Conservation (phyloP, 2,113 vertebrate genomes). For the Cyrtonyx montezumae region DNA sequence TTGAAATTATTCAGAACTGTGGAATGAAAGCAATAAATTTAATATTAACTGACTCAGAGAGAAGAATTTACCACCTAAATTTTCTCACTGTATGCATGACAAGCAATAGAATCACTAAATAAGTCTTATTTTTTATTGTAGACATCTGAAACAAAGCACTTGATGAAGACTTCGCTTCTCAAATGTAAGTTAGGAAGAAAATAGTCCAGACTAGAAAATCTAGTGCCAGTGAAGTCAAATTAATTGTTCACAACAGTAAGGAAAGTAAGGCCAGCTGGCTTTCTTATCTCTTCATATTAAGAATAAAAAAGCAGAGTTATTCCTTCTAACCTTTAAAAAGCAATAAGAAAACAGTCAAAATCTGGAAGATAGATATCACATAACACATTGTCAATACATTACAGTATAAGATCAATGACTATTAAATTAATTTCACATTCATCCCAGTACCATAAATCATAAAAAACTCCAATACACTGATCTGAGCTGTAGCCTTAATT, state of each 20-base stretch:
- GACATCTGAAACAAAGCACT: neutral
- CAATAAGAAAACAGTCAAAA: neutral
- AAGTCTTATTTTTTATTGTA: neutral
- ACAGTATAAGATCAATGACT: conserved; percentile 38
- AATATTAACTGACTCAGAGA: neutral
- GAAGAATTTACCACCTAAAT: neutral
- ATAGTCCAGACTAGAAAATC: neutral
- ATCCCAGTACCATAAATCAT: conserved; percentile 35
- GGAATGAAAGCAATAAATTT: neutral
- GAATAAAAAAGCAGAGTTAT: neutral
- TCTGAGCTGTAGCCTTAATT: neutral
- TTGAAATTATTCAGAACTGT: neutral
- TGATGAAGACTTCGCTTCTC: neutral
- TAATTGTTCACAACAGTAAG: neutral
- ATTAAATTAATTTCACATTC: conserved; percentile 50
- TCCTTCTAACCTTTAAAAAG: neutral
- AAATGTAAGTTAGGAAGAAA: neutral
- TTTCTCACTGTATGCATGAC: neutral
- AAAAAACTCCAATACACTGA: neutral
- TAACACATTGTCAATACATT: neutral
- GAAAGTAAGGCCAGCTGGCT: neutral
- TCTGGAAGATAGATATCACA: neutral
- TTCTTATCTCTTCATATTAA: neutral
- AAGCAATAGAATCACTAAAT: neutral
- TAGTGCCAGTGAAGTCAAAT: neutral